These are phyloP conservation scores for Salvelinus fontinalis DNA, from an alignment of 2,113 vertebrate species.

Conservation along the genomic window DNA sequence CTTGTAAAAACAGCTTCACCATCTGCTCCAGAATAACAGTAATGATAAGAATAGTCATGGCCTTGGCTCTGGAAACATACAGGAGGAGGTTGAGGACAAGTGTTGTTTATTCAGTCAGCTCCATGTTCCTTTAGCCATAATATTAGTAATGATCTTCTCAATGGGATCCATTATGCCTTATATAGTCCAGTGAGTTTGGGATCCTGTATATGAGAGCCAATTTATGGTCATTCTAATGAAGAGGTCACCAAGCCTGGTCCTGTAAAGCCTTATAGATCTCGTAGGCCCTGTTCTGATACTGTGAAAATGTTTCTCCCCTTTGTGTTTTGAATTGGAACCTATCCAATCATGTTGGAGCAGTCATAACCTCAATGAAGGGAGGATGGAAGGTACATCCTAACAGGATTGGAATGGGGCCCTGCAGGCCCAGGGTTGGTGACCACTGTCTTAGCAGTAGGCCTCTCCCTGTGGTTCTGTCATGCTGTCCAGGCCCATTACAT, in stretches of 20 bases:
- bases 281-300: not conserved
- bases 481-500: conserved; percentile 38
- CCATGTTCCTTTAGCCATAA: not conserved
- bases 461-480: conserved; percentile 55
- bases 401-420: conserved; percentile 20
- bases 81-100: not conserved
- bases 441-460: conserved; percentile 56
- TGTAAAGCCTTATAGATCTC: not conserved
- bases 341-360: not conserved
- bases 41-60: not conserved
- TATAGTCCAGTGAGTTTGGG: not conserved
- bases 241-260: conserved; percentile 4
- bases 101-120: not conserved
- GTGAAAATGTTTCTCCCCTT: not conserved
- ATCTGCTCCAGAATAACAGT: conserved; percentile 15
- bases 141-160: not conserved
- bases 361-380: not conserved
- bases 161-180: not conserved
- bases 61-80: not conserved
- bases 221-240: not conserved
- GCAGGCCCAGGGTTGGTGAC: not conserved
- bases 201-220: not conserved
- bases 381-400: not conserved
- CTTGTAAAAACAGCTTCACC: conserved; percentile 6
- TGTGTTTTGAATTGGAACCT: not conserved